Evolutionary conservation across 2,797 vertebrate species (phyloP).

Genomic region (Scomberomorus guttatus): DNA sequence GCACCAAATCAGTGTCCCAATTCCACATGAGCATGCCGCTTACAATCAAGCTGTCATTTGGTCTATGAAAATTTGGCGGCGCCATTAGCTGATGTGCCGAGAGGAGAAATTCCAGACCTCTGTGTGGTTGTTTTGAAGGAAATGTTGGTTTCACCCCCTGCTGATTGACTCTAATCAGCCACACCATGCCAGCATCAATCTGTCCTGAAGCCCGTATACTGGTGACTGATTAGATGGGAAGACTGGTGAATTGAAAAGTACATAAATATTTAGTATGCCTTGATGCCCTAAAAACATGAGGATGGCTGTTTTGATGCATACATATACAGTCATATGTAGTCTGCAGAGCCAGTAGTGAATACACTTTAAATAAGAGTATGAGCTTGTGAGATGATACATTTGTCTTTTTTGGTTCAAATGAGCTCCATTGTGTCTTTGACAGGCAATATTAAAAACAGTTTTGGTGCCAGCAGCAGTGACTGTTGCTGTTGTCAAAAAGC

Average conservation of each 20-base stretch:
- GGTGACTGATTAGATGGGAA: slow-evolving; percentile 81
- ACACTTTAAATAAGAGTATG: neutral
- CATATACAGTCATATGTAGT: slow-evolving; percentile 7
- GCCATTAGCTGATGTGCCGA: slow-evolving; percentile 76
- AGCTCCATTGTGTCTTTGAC: neutral
- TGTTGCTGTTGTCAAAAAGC: slow-evolving; percentile 52
- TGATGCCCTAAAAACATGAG: slow-evolving; percentile 24
- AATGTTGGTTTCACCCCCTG: slow-evolving; percentile 62
- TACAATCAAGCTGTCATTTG: slow-evolving; percentile 84
- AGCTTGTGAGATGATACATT: neutral
- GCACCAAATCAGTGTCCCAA: slow-evolving; percentile 77
- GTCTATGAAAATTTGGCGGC: slow-evolving; percentile 76
- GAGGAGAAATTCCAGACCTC: slow-evolving; percentile 62
- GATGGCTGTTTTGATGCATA: slow-evolving; percentile 12
- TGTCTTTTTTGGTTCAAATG: neutral
- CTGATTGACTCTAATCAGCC: slow-evolving; percentile 88
- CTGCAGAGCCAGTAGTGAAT: neutral
- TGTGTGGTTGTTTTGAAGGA: slow-evolving; percentile 71
- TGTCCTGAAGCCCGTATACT: slow-evolving; percentile 59
- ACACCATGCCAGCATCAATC: slow-evolving; percentile 64
- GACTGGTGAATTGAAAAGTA: slow-evolving; percentile 66
- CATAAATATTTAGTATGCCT: slow-evolving; percentile 75
- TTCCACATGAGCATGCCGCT: slow-evolving; percentile 61
- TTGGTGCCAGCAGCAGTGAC: slow-evolving; percentile 27
- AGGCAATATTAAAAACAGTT: neutral